These are phyloP conservation scores for Lumbricus terrestris DNA, from an alignment of 2,888 invertebrate genomes.

Conservation along the genomic window DNA sequence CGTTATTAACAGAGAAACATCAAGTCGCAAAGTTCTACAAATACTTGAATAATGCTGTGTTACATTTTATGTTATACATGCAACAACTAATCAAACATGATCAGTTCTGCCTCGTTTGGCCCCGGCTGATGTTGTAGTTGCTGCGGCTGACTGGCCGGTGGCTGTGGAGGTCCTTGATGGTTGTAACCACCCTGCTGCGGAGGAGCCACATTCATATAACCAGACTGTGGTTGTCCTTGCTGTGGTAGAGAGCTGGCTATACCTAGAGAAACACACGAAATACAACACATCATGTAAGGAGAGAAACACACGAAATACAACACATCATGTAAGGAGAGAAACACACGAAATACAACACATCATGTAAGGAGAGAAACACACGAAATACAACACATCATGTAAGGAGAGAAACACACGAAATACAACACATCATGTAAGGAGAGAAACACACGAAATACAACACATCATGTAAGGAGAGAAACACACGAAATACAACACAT, in stretches of 20 bases:
- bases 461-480: neutral
- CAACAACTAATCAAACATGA: constrained; percentile 34
- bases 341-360: neutral
- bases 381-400: neutral
- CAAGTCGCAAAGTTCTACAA: neutral
- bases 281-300: neutral
- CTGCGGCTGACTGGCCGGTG: constrained; percentile 9
- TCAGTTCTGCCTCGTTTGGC: constrained; percentile 29
- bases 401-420: neutral
- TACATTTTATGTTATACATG: neutral
- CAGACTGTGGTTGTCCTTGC: constrained; percentile 18
- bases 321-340: neutral
- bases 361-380: neutral
- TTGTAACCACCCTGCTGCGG: neutral
- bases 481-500: neutral
- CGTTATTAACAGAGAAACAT: neutral
- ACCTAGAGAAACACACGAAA: constrained; percentile 9
- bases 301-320: neutral
- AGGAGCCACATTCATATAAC: constrained; percentile 16
- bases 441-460: neutral
- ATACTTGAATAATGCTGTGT: neutral
- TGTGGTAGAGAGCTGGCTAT: constrained; percentile 23
- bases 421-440: neutral
- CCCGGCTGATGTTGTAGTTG: constrained; percentile 14
- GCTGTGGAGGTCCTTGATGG: neutral